phyloP scores from a whole-genome alignment of 1,140 invertebrate genomes.

The Elymnias hypermnestra region DNA sequence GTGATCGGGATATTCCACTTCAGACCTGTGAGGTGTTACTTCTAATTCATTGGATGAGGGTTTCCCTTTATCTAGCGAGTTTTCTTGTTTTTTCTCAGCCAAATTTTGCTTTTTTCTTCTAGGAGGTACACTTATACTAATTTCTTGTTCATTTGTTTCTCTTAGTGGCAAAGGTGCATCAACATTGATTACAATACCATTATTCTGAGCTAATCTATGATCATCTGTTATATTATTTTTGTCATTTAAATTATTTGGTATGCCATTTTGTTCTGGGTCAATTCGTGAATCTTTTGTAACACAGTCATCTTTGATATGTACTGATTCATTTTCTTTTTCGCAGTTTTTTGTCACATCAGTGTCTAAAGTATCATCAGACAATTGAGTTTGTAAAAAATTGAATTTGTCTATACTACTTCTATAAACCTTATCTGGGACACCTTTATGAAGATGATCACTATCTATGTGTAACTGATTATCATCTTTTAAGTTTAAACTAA shows the following conservation, averaged over 20 bases:
- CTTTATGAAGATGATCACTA: slow-evolving; percentile 29
- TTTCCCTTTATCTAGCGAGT: not conserved
- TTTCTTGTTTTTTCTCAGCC: slow-evolving; percentile 25
- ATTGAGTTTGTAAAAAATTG: slow-evolving; percentile 68
- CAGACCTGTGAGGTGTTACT: slow-evolving; percentile 14
- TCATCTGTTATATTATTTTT: slow-evolving; percentile 65
- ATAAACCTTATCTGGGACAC: slow-evolving; percentile 49
- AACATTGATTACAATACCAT: slow-evolving; percentile 21
- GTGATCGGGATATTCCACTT: slow-evolving; percentile 81
- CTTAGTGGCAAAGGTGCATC: slow-evolving; percentile 17
- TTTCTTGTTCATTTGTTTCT: slow-evolving; percentile 34
- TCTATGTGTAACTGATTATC: slow-evolving; percentile 16
- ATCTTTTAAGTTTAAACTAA: slow-evolving; percentile 16
- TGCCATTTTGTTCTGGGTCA: slow-evolving; percentile 9
- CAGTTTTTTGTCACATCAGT: slow-evolving; percentile 14
- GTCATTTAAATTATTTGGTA: slow-evolving; percentile 19
- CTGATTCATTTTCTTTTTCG: slow-evolving; percentile 2
- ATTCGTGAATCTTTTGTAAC: slow-evolving; percentile 3
- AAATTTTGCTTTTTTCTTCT: slow-evolving; percentile 53
- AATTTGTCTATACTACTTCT: slow-evolving; percentile 61
- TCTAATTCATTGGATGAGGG: slow-evolving; percentile 10
- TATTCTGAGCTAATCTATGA: slow-evolving; percentile 52
- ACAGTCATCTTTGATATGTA: slow-evolving; percentile 15
- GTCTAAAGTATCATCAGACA: slow-evolving; percentile 36
- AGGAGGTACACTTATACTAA: slow-evolving; percentile 58